These are phyloP conservation scores for Nanorana parkeri DNA, from an alignment of 2,113 vertebrate species.

Conservation along the genomic window DNA sequence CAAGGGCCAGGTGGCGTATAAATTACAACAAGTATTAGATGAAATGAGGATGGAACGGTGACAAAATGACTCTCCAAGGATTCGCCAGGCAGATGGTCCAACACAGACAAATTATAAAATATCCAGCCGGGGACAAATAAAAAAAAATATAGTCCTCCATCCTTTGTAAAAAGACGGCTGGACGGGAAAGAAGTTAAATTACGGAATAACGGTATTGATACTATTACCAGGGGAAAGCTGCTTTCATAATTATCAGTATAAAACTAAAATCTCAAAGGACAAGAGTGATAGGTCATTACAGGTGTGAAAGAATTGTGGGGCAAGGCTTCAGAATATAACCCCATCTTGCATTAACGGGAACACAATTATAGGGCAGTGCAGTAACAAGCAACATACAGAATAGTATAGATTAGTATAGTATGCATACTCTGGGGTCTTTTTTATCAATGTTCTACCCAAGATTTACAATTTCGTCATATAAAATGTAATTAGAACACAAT, in stretches of 20 bases:
- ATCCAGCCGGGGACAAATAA: slow-evolving; percentile 55
- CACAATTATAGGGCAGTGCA: no score
- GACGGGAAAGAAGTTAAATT: slow-evolving; percentile 29
- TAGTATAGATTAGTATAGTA: no score
- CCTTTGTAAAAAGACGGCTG: slow-evolving; percentile 4
- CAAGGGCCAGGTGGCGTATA: slow-evolving; percentile 57
- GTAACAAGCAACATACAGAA: no score
- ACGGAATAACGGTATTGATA: slow-evolving; percentile 43
- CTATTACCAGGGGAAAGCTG: slow-evolving; percentile 32
- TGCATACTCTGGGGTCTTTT: no score
- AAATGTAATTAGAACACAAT: no score
- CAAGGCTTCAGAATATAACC: background rate
- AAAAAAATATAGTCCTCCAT: slow-evolving; percentile 43
- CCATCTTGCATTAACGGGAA: background rate
- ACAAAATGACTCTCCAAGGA: slow-evolving; percentile 57
- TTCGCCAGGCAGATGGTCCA: slow-evolving; percentile 54
- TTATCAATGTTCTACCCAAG: no score
- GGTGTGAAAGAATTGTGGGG: background rate
- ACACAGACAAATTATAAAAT: slow-evolving; percentile 59
- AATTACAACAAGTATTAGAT: slow-evolving; percentile 59
- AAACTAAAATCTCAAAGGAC: slow-evolving; percentile 61
- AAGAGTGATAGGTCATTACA: slow-evolving; percentile 23
- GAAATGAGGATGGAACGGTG: slow-evolving; percentile 58
- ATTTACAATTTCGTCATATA: no score
- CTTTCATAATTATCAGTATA: slow-evolving; percentile 57